These are phyloP conservation scores for Drosophila baimaii DNA, from an alignment of 1,140 invertebrate genomes.

Conservation along the genomic window DNA sequence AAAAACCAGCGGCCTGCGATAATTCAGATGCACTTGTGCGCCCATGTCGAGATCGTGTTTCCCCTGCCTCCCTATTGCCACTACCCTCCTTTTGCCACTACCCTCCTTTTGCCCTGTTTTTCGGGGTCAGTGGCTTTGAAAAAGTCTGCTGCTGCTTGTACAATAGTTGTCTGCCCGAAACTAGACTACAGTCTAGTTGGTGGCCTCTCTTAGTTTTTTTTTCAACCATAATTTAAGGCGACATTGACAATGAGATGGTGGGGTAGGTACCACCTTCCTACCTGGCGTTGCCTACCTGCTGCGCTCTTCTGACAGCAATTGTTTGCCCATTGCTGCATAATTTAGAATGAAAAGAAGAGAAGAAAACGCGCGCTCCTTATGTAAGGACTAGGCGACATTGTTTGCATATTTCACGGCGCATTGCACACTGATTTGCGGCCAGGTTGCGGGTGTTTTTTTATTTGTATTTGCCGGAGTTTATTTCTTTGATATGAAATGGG, in stretches of 20 bases:
- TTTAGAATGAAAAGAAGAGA: conserved; percentile 48
- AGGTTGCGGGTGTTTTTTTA: conserved; percentile 26
- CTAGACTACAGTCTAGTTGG: conserved; percentile 60
- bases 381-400: conserved; percentile 59
- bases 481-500: conserved; percentile 35
- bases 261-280: too few relatives aligned
- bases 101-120: conserved; percentile 39
- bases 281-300: conserved; percentile 34
- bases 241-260: conserved; percentile 76
- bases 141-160: conserved; percentile 57
- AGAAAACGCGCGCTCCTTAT: conserved; percentile 43
- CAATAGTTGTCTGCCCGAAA: conserved; percentile 65
- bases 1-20: conserved; percentile 64
- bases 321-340: conserved; percentile 80
- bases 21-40: conserved; percentile 79
- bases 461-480: conserved; percentile 34
- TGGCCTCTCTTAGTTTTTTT: conserved; percentile 10
- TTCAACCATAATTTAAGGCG: conserved; percentile 77
- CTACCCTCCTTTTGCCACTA: background rate
- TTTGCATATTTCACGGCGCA: conserved; percentile 81
- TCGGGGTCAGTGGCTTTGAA: conserved; percentile 79
- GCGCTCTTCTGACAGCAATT: conserved; percentile 73
- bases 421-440: conserved; percentile 71
- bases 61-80: conserved; percentile 11
- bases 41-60: conserved; percentile 74